Conservation (phyloP, 2,888 invertebrate species). For the Rhamnusium bicolor region DNA sequence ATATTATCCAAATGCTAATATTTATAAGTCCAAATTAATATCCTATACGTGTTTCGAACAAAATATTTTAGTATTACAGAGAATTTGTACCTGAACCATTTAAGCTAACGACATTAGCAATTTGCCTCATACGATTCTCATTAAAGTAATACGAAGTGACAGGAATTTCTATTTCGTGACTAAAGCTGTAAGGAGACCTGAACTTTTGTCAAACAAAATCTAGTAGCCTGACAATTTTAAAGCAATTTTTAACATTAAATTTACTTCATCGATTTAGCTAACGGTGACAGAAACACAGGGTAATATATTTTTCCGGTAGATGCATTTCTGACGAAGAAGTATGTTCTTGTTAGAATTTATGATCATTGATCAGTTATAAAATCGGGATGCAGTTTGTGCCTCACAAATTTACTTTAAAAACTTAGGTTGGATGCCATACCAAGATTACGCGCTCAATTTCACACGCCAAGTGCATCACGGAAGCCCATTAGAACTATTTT, state of each 20-base stretch:
- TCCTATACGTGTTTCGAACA: neutral
- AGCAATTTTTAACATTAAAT: neutral
- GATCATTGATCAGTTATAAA: neutral
- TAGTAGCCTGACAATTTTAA: neutral
- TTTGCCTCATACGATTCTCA: conserved; percentile 15
- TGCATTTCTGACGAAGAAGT: neutral
- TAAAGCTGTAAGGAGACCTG: neutral
- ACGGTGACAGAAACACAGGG: neutral
- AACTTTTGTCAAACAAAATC: neutral
- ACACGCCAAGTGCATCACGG: conserved; percentile 20
- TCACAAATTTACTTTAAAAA: conserved; percentile 13
- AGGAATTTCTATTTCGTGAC: neutral
- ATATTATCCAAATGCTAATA: no score
- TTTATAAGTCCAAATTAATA: neutral
- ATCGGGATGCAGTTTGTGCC: neutral
- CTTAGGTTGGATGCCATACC: neutral
- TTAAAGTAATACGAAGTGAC: neutral
- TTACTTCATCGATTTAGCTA: neutral
- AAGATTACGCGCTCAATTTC: conserved; percentile 25
- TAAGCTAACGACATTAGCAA: neutral
- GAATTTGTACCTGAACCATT: neutral
- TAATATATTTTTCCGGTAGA: neutral
- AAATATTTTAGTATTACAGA: neutral
- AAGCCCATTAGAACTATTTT: neutral
- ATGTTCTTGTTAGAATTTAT: neutral